Conservation (phyloP, 2,797 vertebrate genomes). For the Vireo griseus region DNA sequence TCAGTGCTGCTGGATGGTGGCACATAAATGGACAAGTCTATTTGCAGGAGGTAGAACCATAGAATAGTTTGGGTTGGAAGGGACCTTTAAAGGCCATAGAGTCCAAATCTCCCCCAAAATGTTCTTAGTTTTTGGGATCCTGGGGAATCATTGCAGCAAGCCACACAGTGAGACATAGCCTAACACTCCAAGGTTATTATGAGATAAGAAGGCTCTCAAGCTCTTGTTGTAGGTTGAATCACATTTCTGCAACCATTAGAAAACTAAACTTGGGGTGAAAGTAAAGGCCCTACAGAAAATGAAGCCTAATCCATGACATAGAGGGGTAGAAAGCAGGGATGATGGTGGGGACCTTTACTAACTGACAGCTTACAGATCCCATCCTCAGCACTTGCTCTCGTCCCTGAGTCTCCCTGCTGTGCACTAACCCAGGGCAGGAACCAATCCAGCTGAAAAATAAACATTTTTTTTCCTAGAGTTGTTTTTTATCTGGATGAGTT, state of each 20-base stretch:
- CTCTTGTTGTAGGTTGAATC: neutral
- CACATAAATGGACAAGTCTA: neutral
- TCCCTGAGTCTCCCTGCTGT: neutral
- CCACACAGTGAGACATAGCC: neutral
- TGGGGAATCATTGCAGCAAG: neutral
- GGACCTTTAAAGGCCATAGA: neutral
- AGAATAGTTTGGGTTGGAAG: neutral
- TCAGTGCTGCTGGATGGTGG: neutral
- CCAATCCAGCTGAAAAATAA: conserved; percentile 19
- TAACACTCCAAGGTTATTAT: neutral
- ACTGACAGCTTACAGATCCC: neutral
- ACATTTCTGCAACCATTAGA: neutral
- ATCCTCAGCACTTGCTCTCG: neutral
- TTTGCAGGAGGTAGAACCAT: neutral
- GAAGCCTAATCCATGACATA: neutral
- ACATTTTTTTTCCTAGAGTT: neutral
- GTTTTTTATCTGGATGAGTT: conserved; percentile 6
- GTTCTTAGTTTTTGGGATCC: neutral
- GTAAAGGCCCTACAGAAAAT: neutral
- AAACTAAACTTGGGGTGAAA: neutral
- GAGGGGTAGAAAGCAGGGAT: neutral
- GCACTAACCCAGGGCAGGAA: conserved; percentile 26
- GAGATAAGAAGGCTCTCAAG: neutral
- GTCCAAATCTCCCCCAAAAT: fast-evolving
- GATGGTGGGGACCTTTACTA: neutral